A percentile compares a stretch with the other conserved stretches of the same genome.
Conservation (phyloP, 1,140 invertebrate species). For the Macrobrachium nipponense region DNA sequence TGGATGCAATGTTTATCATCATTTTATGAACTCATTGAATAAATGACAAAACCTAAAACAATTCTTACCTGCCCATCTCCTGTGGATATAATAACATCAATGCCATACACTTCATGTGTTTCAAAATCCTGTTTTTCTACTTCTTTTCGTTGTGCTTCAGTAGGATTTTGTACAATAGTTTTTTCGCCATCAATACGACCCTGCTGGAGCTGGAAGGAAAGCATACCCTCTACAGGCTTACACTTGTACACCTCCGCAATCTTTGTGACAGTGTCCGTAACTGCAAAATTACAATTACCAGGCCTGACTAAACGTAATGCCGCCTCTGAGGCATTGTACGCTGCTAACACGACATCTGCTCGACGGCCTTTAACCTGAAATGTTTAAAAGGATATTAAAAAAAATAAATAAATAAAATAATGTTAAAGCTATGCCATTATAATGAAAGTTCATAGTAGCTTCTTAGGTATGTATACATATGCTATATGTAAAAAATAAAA, state of each 20-base stretch:
- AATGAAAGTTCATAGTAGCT: no score
- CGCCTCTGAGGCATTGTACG: conserved; percentile 93
- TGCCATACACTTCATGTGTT: conserved; percentile 97
- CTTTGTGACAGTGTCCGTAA: conserved; percentile 94
- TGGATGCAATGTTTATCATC: conserved; percentile 47
- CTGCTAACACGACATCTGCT: conserved; percentile 95
- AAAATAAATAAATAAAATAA: no score
- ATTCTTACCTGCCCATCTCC: conserved; percentile 83
- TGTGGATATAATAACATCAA: conserved; percentile 96
- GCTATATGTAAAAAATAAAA: conserved; percentile 34
- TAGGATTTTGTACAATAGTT: conserved; percentile 98
- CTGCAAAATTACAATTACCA: conserved; percentile 90
- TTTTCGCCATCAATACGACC: conserved; percentile 97
- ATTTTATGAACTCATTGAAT: background rate
- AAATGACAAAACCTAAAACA: conserved; percentile 3
- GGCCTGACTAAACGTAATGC: conserved; percentile 92
- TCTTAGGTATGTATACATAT: no score
- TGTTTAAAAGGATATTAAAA: background rate
- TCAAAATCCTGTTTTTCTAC: conserved; percentile 98
- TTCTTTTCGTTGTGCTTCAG: conserved; percentile 96
- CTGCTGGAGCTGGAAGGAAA: conserved; percentile 97
- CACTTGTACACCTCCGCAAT: conserved; percentile 92
- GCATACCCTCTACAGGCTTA: conserved; percentile 98
- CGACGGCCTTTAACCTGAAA: conserved; percentile 79
- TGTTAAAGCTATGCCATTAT: no score